Base-by-base conservation (phyloP, 2,113 vertebrate genomes). In the Manacus vitellinus region DNA sequence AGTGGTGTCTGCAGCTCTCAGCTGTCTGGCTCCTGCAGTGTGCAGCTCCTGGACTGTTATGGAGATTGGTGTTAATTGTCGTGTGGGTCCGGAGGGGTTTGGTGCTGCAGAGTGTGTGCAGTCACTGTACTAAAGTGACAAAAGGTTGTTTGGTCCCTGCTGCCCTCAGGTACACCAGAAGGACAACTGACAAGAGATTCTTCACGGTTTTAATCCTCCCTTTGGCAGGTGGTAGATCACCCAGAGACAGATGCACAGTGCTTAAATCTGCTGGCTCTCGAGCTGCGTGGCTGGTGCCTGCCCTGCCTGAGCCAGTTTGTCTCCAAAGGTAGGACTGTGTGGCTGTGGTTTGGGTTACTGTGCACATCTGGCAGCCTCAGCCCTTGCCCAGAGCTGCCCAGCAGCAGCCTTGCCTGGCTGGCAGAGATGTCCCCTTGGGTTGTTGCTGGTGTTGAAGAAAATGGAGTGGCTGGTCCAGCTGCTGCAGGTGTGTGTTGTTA, bases 291-390 rank as follows among this genome's bases (percentile, higher is more conserved):
- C 31, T 54, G 25, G 43, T 43, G 16, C 49, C 33, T 58, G 37
- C 49, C 18, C 33, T 49, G 37, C 30, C 72, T 9, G 4, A 23
- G 20, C 2, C 1, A 22, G 37, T 41, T 73, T 43, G 30, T n/a
- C 30, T 23, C 1, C 39, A 8, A 70, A 55, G 35, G 55, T 18
- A 9, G 5, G 33, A 4, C 18, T 1, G 3, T 0, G 2, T 10
- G 31, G n/a, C 31, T 16, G 39, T 18, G 61, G 14, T 63, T 78
- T 20, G 21, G 25, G 37, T 54, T 33, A 27, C 19, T 0, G 0
- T 9, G 31, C 12, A 0, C 35, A 4, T 20, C 63, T 71, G 47
- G 41, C 35, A 44, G 13, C 27, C n/a, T 37, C 35, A 20, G 10
- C 31, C 9, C 1, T n/a, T 27, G 17, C 31, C 71, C 17, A 21